A percentile compares a stretch with the other conserved stretches of the same genome.
These are phyloP conservation scores for Etheostoma perlongum DNA, from an alignment of 2,797 vertebrate species.

Conservation along the genomic window DNA sequence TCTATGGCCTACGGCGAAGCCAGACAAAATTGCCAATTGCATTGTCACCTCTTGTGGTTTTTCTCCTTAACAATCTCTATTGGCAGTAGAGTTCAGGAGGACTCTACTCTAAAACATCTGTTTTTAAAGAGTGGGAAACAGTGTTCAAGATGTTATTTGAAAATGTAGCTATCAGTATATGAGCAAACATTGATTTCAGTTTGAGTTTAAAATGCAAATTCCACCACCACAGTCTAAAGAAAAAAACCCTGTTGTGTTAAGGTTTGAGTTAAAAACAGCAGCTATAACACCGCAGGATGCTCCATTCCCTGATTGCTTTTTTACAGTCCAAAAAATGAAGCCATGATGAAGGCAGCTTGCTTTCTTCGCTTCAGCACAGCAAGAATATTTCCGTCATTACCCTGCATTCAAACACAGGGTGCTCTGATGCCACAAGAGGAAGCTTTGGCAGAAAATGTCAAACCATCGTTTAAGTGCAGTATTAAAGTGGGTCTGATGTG, in stretches of 20 bases:
- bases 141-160: conserved; percentile 14
- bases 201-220: conserved; percentile 34
- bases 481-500: conserved; percentile 74
- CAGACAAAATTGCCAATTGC: conserved; percentile 77
- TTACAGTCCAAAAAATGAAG: conserved; percentile 64
- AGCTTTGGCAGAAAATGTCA: conserved; percentile 79
- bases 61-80: conserved; percentile 56
- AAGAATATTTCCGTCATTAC: conserved; percentile 77
- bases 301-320: conserved; percentile 61
- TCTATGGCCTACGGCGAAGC: conserved; percentile 74
- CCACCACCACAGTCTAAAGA: conserved; percentile 14
- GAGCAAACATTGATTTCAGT: conserved; percentile 39
- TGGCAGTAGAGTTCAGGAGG: conserved; percentile 54
- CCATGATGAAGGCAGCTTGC: conserved; percentile 69
- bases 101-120: conserved; percentile 50
- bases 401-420: conserved; percentile 66
- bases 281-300: conserved; percentile 52
- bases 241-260: conserved; percentile 41
- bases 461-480: conserved; percentile 74
- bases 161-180: conserved; percentile 9
- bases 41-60: conserved; percentile 81
- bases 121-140: conserved; percentile 27
- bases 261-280: conserved; percentile 52
- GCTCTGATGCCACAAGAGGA: conserved; percentile 75
- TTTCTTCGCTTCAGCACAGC: conserved; percentile 55